These are phyloP conservation scores for Epinotia nisella DNA, from an alignment of 2,888 invertebrate genomes.

Conservation along the genomic window DNA sequence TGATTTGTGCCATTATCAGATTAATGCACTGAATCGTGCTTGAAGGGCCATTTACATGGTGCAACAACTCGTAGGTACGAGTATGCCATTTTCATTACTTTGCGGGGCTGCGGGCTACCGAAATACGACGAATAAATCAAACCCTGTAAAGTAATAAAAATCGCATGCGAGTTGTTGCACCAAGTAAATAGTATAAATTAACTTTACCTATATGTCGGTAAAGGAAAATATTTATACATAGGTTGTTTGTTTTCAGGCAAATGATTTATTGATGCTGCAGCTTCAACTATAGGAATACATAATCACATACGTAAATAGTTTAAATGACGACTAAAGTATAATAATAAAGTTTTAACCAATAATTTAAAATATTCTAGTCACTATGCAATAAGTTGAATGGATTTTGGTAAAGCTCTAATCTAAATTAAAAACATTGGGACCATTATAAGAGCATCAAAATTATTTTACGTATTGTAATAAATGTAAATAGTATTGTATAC, in stretches of 20 bases:
- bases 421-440: constrained; percentile 55
- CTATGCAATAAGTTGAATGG: constrained; percentile 45
- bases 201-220: background rate
- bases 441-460: constrained; percentile 52
- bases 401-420: constrained; percentile 43
- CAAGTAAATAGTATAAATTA: too few species aligned
- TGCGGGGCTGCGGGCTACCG: too few species aligned
- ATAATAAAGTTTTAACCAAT: constrained; percentile 35
- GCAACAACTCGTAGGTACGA: too few species aligned
- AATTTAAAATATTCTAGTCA: constrained; percentile 54
- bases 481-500: constrained; percentile 43
- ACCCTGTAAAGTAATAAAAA: too few species aligned
- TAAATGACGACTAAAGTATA: constrained; percentile 25
- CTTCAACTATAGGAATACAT: background rate
- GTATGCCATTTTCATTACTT: too few species aligned
- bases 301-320: constrained; percentile 39
- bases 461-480: constrained; percentile 45
- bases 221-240: constrained; percentile 17
- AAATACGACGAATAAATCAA: too few species aligned
- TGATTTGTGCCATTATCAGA: constrained; percentile 8
- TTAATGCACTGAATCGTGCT: background rate
- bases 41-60: background rate
- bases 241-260: constrained; percentile 7
- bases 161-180: too few species aligned
- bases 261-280: constrained; percentile 17